Conservation (phyloP, 2,797 vertebrate genomes). For the Sternotherus odoratus region DNA sequence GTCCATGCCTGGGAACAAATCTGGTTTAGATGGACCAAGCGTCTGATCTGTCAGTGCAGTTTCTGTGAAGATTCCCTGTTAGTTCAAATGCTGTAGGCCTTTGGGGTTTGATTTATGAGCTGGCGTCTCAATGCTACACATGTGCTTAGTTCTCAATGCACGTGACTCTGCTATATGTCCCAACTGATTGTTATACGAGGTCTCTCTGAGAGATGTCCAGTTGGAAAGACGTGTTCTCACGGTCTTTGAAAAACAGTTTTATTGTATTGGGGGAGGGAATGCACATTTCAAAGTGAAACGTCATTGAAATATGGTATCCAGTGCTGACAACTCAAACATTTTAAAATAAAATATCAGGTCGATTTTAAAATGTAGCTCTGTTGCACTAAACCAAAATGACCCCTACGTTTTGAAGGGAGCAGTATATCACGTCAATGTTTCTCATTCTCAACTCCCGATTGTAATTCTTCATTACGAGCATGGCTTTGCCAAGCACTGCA, state of each 20-base stretch:
- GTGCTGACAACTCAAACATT: background rate
- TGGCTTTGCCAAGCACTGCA: rapidly evolving
- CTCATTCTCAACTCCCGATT: background rate
- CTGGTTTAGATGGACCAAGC: background rate
- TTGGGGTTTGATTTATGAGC: background rate
- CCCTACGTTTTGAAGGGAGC: background rate
- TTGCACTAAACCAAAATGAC: background rate
- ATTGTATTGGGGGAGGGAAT: background rate
- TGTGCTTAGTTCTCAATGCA: background rate
- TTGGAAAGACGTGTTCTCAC: background rate
- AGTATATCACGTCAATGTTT: background rate
- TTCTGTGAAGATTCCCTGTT: background rate
- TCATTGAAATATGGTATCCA: background rate
- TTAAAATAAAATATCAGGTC: background rate
- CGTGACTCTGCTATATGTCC: background rate
- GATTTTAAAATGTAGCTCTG: background rate
- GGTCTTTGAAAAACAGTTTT: background rate
- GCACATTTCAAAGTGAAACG: slow-evolving; percentile 6
- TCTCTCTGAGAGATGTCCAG: background rate
- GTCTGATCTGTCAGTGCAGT: background rate
- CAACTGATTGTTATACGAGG: rapidly evolving
- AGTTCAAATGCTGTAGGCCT: background rate
- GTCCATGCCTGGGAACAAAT: background rate
- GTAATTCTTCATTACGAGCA: slow-evolving; percentile 28
- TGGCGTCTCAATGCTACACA: background rate